A percentile compares a stretch with the other conserved stretches of the same genome.
phyloP scores from a whole-genome alignment of 92 coral and sea anemone genomes.

The Palythoa grandis region DNA sequence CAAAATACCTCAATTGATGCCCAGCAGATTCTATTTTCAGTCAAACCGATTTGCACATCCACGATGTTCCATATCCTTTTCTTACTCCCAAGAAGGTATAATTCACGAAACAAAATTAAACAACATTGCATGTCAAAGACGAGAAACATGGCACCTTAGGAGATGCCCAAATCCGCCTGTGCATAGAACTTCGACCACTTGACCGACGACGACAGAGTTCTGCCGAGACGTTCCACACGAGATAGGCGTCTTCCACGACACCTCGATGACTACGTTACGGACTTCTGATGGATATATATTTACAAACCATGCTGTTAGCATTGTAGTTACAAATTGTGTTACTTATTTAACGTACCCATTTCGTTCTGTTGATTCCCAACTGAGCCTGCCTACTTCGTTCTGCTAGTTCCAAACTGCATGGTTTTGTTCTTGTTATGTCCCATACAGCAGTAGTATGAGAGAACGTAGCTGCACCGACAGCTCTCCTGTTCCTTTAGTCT shows the following conservation, averaged over 20 bases:
- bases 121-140: no score
- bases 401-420: neutral
- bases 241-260: neutral
- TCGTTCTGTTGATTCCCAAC: neutral
- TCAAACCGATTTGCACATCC: constrained; percentile 5
- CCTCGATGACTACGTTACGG: neutral
- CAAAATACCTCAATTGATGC: constrained; percentile 12
- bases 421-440: neutral
- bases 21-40: constrained; percentile 23
- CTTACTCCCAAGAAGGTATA: constrained; percentile 12
- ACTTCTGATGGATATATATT: no score
- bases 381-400: neutral
- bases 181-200: neutral
- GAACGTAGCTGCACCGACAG: neutral
- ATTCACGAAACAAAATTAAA: constrained; percentile 22
- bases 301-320: neutral
- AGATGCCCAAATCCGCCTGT: no score
- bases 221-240: neutral
- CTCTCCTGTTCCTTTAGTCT: neutral
- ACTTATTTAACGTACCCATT: neutral
- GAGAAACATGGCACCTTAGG: no score
- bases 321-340: neutral
- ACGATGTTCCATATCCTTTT: constrained; percentile 30
- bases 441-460: neutral
- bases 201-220: neutral